Evolutionary conservation across 2,113 vertebrate genomes (phyloP), one percentile per base, ranked within the genome.

Genomic region (Zosterops borbonicus): DNA sequence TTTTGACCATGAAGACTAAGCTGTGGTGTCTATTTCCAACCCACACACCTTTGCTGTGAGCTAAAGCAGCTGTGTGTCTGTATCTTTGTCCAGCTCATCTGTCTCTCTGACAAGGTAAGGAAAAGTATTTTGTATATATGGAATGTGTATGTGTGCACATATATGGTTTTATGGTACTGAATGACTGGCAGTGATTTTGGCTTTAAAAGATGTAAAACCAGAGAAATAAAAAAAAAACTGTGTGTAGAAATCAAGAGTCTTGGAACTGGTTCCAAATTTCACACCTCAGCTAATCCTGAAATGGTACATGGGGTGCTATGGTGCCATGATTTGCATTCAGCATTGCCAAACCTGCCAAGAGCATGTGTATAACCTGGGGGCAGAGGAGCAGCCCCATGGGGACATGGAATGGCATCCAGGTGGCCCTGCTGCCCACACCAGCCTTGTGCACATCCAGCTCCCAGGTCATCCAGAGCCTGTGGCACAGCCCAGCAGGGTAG

Each of bases 291-390:
- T 47, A 27, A 47, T 46, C 25, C 18, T 39, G 28, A 42, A 71
- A 15, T 22, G 0, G 0, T 6, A 7, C 6, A 0, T 5, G 28
- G 11, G 11, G 5, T 8, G 7, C 11, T 56, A 24, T 2, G 3
- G 37, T 69, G 55, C 41, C 6, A 5, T 18, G 56, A 24, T 35
- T 75, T 49, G 28, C 31, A n/a, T 58, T 12, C 24, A 41, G 70
- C 52, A 44, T 3, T 42, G 60, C 55, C 41, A 21, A 2, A 35
- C 52, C 46, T 78, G 22, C 60, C 24, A 46, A 44, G 14, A 10
- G 9, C 21, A 3, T 0, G 1, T 13, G 16, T 16, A 4, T 52
- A 47, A 65, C n/a, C 5, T 16, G 37, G 35, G 12, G 27, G 52
- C 49, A 37, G 37, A 58, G 44, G 23, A 70, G 49, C 62, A 82